A percentile compares a stretch with the other conserved stretches of the same genome.
Conservation (phyloP, 1,140 invertebrate species). For the Palaemon carinicauda region DNA sequence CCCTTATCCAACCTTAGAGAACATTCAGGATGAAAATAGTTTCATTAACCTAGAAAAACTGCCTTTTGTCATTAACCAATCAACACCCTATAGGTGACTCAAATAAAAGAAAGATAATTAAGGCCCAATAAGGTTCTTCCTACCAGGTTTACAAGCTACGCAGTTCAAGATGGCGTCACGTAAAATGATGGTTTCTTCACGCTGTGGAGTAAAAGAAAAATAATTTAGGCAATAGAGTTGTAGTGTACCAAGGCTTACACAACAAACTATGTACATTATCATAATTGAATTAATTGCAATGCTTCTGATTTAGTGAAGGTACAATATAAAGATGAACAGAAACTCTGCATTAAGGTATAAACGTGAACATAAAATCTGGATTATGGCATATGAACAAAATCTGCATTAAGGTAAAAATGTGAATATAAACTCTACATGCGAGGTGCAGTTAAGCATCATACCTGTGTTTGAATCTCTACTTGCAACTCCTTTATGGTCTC, state of each 20-base stretch:
- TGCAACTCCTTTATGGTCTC: conserved; percentile 75
- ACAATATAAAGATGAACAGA: too few relatives aligned
- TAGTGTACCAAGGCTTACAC: background rate
- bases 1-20: too few relatives aligned
- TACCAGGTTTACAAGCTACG: conserved; percentile 72
- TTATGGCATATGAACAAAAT: too few relatives aligned
- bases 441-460: conserved; percentile 59
- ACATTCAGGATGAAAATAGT: too few relatives aligned
- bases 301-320: background rate
- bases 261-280: conserved; percentile 3
- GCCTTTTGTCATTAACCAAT: too few relatives aligned
- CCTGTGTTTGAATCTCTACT: conserved; percentile 72
- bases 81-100: too few relatives aligned
- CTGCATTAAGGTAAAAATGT: too few relatives aligned
- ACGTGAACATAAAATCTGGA: too few relatives aligned
- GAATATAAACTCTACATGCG: too few relatives aligned
- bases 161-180: conserved; percentile 79
- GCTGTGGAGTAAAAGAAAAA: conserved; percentile 66
- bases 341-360: too few relatives aligned
- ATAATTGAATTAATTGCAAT: background rate
- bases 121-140: conserved; percentile 32
- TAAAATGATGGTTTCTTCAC: conserved; percentile 75
- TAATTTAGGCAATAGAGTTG: conserved; percentile 24
- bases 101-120: background rate
- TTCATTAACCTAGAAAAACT: too few relatives aligned